Evolutionary conservation across 2,113 vertebrate genomes (phyloP).

Genomic region (Hippoglossus stenolepis): DNA sequence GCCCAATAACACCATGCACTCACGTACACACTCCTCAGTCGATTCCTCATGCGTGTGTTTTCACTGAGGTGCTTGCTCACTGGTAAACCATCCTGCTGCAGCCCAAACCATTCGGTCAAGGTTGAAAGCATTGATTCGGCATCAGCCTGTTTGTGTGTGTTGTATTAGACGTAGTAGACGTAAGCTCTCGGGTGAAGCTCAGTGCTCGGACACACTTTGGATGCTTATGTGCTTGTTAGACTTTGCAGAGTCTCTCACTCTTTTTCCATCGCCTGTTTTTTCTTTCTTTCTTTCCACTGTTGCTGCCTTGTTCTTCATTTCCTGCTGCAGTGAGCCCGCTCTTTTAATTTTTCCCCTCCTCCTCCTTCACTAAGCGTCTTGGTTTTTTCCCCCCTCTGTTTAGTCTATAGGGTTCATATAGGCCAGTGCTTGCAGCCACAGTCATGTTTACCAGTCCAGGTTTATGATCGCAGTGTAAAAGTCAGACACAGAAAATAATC

Average conservation of each 20-base stretch:
- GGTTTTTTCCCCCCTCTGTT: slow-evolving; percentile 36
- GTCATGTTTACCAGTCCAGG: slow-evolving; percentile 8
- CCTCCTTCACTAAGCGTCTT: slow-evolving; percentile 7
- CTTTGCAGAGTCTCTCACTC: slow-evolving; percentile 38
- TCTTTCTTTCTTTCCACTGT: slow-evolving; percentile 37
- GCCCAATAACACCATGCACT: not conserved
- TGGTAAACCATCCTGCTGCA: slow-evolving; percentile 39
- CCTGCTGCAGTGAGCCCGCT: slow-evolving; percentile 43
- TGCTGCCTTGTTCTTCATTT: slow-evolving; percentile 62
- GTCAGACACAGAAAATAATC: not conserved
- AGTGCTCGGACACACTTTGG: slow-evolving; percentile 9
- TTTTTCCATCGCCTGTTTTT: slow-evolving; percentile 41
- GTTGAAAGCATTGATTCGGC: slow-evolving; percentile 25
- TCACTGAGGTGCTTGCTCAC: slow-evolving; percentile 33
- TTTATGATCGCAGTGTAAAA: not conserved
- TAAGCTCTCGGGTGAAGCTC: slow-evolving; percentile 17
- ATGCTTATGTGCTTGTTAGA: slow-evolving; percentile 2
- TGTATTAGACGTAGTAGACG: slow-evolving; percentile 15
- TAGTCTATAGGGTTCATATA: slow-evolving; percentile 41
- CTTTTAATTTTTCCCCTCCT: slow-evolving; percentile 44
- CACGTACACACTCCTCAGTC: not conserved
- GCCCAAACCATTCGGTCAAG: slow-evolving; percentile 38
- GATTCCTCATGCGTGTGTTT: slow-evolving; percentile 25
- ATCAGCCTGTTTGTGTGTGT: slow-evolving; percentile 21
- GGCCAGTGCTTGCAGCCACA: slow-evolving; percentile 17